Conservation (phyloP, 2,888 invertebrate genomes). For the Sphaerophoria taeniata region DNA sequence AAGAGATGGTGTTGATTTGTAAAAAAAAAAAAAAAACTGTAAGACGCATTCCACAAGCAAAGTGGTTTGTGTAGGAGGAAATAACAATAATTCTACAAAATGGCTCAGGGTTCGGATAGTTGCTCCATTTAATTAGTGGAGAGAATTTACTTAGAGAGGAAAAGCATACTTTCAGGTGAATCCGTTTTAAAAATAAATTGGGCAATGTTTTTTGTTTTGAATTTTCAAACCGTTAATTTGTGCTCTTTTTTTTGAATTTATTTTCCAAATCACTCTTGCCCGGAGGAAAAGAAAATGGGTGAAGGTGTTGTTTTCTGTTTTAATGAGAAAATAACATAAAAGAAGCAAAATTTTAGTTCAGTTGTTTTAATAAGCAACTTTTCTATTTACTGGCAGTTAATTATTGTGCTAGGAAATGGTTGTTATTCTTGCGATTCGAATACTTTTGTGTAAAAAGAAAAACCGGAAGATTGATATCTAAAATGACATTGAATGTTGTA, state of each 20-base stretch:
- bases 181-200: constrained; percentile 59
- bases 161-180: constrained; percentile 71
- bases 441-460: neutral
- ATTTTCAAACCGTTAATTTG: neutral
- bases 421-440: neutral
- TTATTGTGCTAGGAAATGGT: neutral
- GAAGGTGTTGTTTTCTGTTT: constrained; percentile 1
- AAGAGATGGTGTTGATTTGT: constrained; percentile 81
- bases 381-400: constrained; percentile 26
- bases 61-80: constrained; percentile 40
- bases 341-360: neutral
- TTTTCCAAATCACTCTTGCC: constrained; percentile 45
- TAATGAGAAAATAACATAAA: neutral
- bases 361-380: neutral
- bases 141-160: constrained; percentile 21
- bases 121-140: constrained; percentile 39
- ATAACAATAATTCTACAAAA: constrained; percentile 21
- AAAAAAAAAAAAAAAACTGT: constrained; percentile 13
- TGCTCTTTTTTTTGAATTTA: neutral
- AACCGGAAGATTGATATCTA: neutral
- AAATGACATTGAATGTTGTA: too few species aligned
- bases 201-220: constrained; percentile 56
- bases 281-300: constrained; percentile 37
- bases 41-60: neutral
- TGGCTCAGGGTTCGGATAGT: constrained; percentile 34